Evolutionary conservation across 2,797 vertebrate genomes (phyloP).

Genomic region (Heteromormyrus szaboi): DNA sequence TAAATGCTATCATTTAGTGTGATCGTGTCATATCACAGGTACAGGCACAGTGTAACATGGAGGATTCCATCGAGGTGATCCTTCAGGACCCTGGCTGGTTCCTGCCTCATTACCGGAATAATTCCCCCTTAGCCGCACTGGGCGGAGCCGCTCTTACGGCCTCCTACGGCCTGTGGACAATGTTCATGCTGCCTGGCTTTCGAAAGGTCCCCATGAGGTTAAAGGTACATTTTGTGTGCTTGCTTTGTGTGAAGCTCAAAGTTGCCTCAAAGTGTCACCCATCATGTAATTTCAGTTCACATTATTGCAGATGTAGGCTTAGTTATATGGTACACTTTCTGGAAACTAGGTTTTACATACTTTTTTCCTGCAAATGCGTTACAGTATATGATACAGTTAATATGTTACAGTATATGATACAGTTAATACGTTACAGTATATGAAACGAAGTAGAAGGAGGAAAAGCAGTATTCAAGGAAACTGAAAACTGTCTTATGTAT

Average conservation of each 20-base stretch:
- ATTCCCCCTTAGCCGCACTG: conserved; percentile 38
- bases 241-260: background rate
- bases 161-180: conserved; percentile 59
- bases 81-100: conserved; percentile 46
- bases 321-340: background rate
- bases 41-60: conserved; percentile 46
- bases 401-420: too few relatives aligned
- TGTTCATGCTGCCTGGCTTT: conserved; percentile 61
- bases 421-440: background rate
- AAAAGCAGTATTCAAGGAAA: background rate
- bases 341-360: background rate
- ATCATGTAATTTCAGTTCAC: background rate
- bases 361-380: background rate
- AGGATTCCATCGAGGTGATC: conserved; percentile 61
- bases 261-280: background rate
- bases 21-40: background rate
- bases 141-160: conserved; percentile 46
- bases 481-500: background rate
- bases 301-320: background rate
- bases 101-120: conserved; percentile 28
- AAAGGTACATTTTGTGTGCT: conserved; percentile 47
- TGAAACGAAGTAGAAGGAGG: background rate
- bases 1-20: background rate
- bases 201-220: conserved; percentile 56
- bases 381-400: background rate